These are phyloP conservation scores for Torymus tubicola DNA, from an alignment of 2,888 invertebrate species.

Conservation along the genomic window DNA sequence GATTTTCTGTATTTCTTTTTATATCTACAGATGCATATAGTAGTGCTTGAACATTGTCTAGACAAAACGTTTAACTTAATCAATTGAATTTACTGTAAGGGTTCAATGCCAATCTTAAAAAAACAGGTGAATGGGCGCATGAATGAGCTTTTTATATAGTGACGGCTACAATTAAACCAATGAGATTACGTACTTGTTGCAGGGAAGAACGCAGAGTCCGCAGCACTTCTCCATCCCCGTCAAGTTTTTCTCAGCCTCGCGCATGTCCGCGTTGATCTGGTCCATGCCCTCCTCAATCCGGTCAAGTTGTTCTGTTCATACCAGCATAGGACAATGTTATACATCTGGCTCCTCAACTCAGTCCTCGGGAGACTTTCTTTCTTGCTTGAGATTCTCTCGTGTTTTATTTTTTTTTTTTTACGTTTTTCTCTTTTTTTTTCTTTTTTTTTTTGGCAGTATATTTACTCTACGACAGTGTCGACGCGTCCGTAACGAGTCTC, in stretches of 20 bases:
- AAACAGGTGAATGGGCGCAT: background rate
- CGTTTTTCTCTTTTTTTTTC: background rate
- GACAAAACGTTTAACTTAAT: too few species aligned
- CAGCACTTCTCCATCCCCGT: constrained; percentile 99
- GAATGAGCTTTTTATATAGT: too few species aligned
- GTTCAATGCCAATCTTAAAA: too few species aligned
- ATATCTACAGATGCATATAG: too few species aligned
- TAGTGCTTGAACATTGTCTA: too few species aligned
- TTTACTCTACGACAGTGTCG: background rate
- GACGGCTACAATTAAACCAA: background rate
- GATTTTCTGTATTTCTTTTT: too few species aligned
- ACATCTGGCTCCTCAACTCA: constrained; percentile 28
- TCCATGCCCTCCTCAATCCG: constrained; percentile 99
- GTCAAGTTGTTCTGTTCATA: constrained; percentile 95
- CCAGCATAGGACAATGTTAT: constrained; percentile 54
- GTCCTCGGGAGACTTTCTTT: constrained; percentile 42
- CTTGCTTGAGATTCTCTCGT: constrained; percentile 26
- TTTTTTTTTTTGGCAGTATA: background rate
- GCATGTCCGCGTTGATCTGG: constrained; percentile 99
- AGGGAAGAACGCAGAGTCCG: constrained; percentile 98
- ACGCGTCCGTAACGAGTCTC: constrained; percentile 23
- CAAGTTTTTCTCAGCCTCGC: constrained; percentile 99
- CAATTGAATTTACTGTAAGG: background rate
- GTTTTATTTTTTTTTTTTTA: constrained; percentile 35
- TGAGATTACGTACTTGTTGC: constrained; percentile 91